Percentiles rank a stretch among this genome's conserved stretches.
Conservation (phyloP, 2,113 vertebrate species). For the Chroicocephalus ridibundus region DNA sequence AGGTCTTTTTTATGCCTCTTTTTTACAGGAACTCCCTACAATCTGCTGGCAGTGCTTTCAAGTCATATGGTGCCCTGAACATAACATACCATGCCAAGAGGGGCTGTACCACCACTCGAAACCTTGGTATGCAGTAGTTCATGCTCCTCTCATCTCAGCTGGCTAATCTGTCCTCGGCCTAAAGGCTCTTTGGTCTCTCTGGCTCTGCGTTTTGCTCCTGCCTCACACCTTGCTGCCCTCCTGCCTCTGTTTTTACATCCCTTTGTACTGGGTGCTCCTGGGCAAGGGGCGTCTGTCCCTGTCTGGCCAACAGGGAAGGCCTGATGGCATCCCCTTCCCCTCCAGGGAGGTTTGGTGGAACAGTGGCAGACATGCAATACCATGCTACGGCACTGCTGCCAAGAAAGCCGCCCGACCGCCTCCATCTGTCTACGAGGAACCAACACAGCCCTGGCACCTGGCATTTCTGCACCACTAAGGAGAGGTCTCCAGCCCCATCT, state of each 20-base stretch:
- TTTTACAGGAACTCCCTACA: neutral
- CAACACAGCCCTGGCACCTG: neutral
- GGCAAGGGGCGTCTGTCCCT: neutral
- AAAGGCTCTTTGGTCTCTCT: neutral
- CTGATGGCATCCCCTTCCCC: neutral
- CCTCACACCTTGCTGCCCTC: accelerated
- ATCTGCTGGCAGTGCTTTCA: neutral
- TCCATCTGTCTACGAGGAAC: neutral
- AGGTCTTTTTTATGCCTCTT: neutral
- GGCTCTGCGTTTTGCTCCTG: neutral
- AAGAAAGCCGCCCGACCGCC: neutral
- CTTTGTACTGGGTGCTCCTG: neutral
- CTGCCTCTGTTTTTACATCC: neutral
- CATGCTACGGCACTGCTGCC: neutral
- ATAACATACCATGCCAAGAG: neutral
- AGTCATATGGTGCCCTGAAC: neutral
- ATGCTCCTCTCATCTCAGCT: neutral
- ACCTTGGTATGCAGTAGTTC: neutral
- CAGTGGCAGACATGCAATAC: neutral
- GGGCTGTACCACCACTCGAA: neutral
- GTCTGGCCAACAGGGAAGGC: neutral
- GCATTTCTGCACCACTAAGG: neutral
- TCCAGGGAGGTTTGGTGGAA: neutral
- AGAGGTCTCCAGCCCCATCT: neutral
- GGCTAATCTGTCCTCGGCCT: neutral